phyloP scores from a whole-genome alignment of 1,140 invertebrate species.

The Nylanderia fulva region DNA sequence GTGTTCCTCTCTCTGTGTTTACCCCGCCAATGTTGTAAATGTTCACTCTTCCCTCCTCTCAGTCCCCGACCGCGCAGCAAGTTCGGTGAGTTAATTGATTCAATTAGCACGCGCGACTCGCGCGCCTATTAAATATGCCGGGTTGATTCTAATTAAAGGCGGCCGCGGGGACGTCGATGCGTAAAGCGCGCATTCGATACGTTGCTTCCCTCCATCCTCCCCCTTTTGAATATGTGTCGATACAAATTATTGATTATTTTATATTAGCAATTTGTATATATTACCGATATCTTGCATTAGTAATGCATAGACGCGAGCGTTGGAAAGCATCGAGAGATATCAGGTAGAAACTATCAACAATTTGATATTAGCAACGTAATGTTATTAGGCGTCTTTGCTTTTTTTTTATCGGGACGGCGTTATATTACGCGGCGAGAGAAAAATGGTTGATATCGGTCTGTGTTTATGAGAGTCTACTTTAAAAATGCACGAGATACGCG shows the following conservation, averaged over 20 bases:
- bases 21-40: conserved; percentile 30
- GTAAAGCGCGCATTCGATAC: conserved; percentile 17
- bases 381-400: conserved; percentile 7
- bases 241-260: conserved; percentile 25
- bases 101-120: conserved; percentile 70
- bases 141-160: conserved; percentile 77
- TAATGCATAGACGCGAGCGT: not conserved
- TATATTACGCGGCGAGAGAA: not conserved
- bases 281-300: conserved; percentile 14
- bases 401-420: not conserved
- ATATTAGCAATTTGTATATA: conserved; percentile 2
- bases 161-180: conserved; percentile 15
- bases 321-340: not conserved
- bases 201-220: not conserved
- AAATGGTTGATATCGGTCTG: conserved; percentile 30
- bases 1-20: not conserved
- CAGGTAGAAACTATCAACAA: not conserved
- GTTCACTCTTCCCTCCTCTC: not conserved
- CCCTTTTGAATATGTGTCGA: not conserved
- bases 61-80: conserved; percentile 59
- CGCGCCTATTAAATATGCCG: conserved; percentile 71
- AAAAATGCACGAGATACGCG: conserved; percentile 60
- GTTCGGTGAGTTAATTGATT: conserved; percentile 78
- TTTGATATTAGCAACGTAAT: conserved; percentile 10
- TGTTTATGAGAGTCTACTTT: conserved; percentile 3